These are phyloP conservation scores for Hetaerina titia DNA, from an alignment of 2,888 invertebrate genomes.

Conservation along the genomic window DNA sequence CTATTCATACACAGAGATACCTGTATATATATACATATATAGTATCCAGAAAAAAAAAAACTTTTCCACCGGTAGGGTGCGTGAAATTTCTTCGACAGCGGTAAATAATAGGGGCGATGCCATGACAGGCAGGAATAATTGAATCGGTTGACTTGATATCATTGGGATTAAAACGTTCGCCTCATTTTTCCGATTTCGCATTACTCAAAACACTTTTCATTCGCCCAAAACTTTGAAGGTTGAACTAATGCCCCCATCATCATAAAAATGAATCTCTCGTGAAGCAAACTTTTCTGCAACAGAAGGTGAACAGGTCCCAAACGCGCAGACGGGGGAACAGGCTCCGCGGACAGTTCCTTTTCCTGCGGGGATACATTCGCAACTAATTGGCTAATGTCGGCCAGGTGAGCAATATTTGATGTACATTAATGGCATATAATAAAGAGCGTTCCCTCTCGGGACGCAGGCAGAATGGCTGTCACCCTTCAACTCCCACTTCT, in stretches of 20 bases:
- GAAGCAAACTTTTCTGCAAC: too few species aligned
- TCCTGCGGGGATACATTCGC: slow-evolving; percentile 29
- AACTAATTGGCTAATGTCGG: slow-evolving; percentile 19
- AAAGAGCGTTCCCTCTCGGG: neutral
- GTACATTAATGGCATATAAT: slow-evolving; percentile 27
- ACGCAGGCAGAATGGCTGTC: neutral
- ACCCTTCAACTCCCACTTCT: neutral
- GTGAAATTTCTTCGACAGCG: neutral
- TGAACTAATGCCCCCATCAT: too few species aligned
- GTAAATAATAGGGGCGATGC: neutral
- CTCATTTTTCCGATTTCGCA: too few species aligned
- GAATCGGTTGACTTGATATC: too few species aligned
- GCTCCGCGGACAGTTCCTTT: neutral
- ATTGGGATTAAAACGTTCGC: too few species aligned
- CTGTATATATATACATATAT: neutral
- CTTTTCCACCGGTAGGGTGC: neutral
- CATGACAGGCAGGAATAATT: too few species aligned
- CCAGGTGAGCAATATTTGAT: slow-evolving; percentile 39
- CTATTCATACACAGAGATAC: neutral
- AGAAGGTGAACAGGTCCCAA: too few species aligned
- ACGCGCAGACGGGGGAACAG: neutral
- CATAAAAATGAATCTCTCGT: too few species aligned
- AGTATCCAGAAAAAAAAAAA: neutral
- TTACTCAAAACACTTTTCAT: too few species aligned
- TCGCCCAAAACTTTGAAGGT: too few species aligned